Conservation (phyloP, 2,797 vertebrate species). For the Siniperca scherzeri region DNA sequence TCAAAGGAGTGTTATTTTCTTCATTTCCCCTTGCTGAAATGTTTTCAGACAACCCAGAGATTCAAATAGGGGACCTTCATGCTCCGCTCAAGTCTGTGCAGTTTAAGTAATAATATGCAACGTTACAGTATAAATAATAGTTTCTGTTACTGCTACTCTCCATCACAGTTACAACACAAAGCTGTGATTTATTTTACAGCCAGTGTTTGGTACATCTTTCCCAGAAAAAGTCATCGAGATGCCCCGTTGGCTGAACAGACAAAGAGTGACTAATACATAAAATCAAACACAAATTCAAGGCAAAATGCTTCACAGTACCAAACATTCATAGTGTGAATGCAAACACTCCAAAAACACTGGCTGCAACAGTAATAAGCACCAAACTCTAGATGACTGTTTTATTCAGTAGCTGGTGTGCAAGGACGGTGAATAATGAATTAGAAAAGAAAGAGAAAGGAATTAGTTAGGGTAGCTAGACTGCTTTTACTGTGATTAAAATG, state of each 20-base stretch:
- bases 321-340: not conserved
- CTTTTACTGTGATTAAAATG: slow-evolving; percentile 14
- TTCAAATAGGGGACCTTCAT: not conserved
- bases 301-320: not conserved
- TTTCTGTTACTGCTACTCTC: not conserved
- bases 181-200: no score
- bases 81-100: no score
- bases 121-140: not conserved
- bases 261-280: not conserved
- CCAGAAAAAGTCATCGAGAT: not conserved
- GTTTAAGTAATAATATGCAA: not conserved
- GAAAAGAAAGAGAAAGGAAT: not conserved
- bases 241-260: no score
- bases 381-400: slow-evolving; percentile 1
- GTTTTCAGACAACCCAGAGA: not conserved
- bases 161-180: not conserved
- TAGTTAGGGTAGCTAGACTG: not conserved
- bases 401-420: slow-evolving; percentile 8
- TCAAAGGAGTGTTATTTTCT: not conserved
- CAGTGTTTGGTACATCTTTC: not conserved
- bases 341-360: not conserved
- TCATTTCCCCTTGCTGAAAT: not conserved
- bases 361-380: not conserved
- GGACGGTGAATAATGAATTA: slow-evolving; percentile 20
- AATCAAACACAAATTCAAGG: not conserved